phyloP scores from a whole-genome alignment of 2,113 vertebrate genomes.

The Tragelaphus scriptus region DNA sequence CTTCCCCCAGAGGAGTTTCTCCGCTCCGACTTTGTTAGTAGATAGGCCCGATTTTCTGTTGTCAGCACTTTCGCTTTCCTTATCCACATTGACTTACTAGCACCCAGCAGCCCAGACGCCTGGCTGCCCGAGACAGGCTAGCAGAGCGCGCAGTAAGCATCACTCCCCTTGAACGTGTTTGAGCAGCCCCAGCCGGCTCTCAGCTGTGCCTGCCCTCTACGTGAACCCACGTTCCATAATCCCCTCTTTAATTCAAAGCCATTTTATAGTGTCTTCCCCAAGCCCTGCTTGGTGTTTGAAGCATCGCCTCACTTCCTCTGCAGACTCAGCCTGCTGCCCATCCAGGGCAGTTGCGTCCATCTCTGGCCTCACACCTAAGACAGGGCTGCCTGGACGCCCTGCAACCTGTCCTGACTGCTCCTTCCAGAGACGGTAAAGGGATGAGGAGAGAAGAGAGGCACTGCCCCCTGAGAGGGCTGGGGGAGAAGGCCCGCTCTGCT shows the following conservation, averaged over 20 bases:
- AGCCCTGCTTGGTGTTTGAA: too few relatives aligned
- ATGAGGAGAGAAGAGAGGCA: rapidly evolving
- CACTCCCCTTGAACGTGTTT: rapidly evolving
- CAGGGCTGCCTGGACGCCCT: rapidly evolving
- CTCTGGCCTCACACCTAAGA: neutral
- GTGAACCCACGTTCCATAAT: neutral
- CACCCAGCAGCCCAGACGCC: too few relatives aligned
- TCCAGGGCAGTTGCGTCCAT: neutral
- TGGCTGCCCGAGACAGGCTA: neutral
- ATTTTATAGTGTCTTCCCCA: neutral
- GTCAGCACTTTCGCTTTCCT: neutral
- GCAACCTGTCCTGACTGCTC: rapidly evolving
- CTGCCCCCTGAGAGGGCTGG: rapidly evolving
- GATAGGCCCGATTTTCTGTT: neutral
- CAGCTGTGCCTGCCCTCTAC: neutral
- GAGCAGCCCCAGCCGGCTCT: neutral
- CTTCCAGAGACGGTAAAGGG: too few relatives aligned
- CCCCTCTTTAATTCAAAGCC: neutral
- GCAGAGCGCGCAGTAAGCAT: too few relatives aligned
- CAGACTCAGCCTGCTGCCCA: neutral
- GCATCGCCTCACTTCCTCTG: too few relatives aligned
- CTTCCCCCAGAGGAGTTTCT: neutral
- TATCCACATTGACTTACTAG: too few relatives aligned
- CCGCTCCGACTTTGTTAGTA: neutral
- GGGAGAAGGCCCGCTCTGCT: too few relatives aligned